Percentiles rank a stretch among this genome's conserved stretches.
These are phyloP conservation scores for Pyrochroa serraticornis DNA, from an alignment of 2,888 invertebrate species.

Conservation along the genomic window DNA sequence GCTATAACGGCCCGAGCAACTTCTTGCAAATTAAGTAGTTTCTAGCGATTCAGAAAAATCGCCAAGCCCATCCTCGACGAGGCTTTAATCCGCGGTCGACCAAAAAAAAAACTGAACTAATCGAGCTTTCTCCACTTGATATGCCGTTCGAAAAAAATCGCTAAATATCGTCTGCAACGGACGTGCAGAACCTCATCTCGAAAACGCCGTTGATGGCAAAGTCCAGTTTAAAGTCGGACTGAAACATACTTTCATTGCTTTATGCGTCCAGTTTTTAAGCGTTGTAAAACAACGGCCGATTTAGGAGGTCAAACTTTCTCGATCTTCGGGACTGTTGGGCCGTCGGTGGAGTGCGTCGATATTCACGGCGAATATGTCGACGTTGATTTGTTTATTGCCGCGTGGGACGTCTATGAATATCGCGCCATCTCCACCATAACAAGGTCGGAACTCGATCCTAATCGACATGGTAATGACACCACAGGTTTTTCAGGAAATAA, in stretches of 20 bases:
- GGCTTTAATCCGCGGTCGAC: not conserved
- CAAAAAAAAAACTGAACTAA: no score
- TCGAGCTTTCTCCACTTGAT: not conserved
- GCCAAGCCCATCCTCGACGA: not conserved
- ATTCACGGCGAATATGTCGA: constrained; percentile 5
- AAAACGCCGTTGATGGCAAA: constrained; percentile 31
- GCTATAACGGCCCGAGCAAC: constrained; percentile 1
- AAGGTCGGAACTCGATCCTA: constrained; percentile 1
- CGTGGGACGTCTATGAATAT: constrained; percentile 21
- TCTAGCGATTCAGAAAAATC: not conserved
- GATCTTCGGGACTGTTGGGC: constrained; percentile 6
- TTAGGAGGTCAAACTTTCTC: constrained; percentile 50
- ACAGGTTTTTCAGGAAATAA: no score
- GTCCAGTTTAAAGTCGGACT: constrained; percentile 38
- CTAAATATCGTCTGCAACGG: not conserved
- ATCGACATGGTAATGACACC: not conserved
- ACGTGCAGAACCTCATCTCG: no score
- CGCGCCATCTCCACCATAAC: constrained; percentile 17
- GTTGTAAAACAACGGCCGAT: constrained; percentile 40
- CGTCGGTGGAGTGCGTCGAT: not conserved
- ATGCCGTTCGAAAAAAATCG: not conserved
- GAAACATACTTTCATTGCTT: constrained; percentile 48
- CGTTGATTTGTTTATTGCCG: constrained; percentile 26
- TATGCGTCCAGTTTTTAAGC: constrained; percentile 49
- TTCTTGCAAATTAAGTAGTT: constrained; percentile 18